Base-by-base conservation (phyloP, 2,797 vertebrate species). In the Clarias pachynema region DNA sequence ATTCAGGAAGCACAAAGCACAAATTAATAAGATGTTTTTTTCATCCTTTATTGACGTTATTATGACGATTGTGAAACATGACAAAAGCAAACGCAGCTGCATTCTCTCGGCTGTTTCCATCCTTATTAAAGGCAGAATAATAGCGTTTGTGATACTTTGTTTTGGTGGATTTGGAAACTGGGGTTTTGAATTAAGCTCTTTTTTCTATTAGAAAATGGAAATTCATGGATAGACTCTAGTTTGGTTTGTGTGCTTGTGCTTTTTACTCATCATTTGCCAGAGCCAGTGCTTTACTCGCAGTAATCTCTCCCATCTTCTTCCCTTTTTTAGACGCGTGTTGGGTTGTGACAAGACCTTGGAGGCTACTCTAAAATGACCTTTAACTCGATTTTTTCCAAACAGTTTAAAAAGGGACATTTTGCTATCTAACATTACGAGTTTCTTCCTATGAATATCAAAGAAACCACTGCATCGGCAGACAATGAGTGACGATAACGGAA, bases 111-210 rank as follows among this genome's bases (percentile, higher is more conserved):
- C 62, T 18, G 31, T 81, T 81, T 81, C 40, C 62, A 29, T 66
- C 62, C 65, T 65, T 53, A 66, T 81, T 81, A 29, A 53, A 81
- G 22, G 5, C 29, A 22, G 3, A 34, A 77, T 77, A 77, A 77
- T 77, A 59, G 56, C 3, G 29, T 24, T 34, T 34, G 74, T 77
- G 29, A 75, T 56, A 73, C 24, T 3, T 26, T 49, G 16, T 49
- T 49, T 53, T 49, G 70, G 26, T 26, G 49, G 73, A 78, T 34
- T 20, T 24, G 49, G 53, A 59, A 22, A 34, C 9, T 0, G 22
- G 29, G 29, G 75, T 60, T 78, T 49, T n/a, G 31, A 4, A 37
- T 62, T 14, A 78, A 60, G 29, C 2, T 9, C 20, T 22, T 15
- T 40, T n/a, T 62, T 37, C 31, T 62, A 40, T 62, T 31, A 60